Percentiles rank a stretch among this genome's conserved stretches.
phyloP scores from a whole-genome alignment of 2,113 vertebrate species.

The Recurvirostra avosetta region DNA sequence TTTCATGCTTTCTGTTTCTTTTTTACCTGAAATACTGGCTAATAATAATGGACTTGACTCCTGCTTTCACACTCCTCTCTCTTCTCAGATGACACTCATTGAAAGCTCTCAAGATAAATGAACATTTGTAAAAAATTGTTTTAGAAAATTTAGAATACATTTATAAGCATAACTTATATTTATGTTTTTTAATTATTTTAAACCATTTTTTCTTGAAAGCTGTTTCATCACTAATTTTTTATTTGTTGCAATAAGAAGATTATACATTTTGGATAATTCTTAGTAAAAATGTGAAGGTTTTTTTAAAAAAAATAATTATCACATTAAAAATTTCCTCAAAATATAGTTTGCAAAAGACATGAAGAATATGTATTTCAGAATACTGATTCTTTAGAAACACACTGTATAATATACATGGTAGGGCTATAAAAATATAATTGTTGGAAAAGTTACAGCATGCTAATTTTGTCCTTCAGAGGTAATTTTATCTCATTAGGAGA shows the following conservation, averaged over 20 bases:
- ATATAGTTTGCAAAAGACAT: neutral
- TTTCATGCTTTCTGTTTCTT: neutral
- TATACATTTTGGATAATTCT: neutral
- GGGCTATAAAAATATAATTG: neutral
- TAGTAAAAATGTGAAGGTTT: neutral
- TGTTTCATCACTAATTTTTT: neutral
- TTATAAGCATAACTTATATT: neutral
- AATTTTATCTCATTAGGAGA: conserved; percentile 57
- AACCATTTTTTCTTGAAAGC: neutral
- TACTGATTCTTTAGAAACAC: neutral
- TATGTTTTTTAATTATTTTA: neutral
- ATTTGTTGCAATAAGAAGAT: neutral
- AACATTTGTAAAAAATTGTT: neutral
- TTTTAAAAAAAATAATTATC: neutral
- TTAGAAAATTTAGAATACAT: neutral
- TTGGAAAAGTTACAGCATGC: neutral
- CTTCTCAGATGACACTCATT: neutral
- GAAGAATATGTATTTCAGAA: neutral
- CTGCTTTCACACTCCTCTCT: neutral
- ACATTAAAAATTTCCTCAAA: neutral
- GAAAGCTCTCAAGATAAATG: neutral
- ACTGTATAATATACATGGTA: neutral
- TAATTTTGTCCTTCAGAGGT: conserved; percentile 55
- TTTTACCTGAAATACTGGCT: neutral
- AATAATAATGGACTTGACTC: too few relatives aligned